Evolutionary conservation across 2,888 invertebrate species (phyloP), one percentile per base, ranked within the genome.

Genomic region (Cerastis leucographa): DNA sequence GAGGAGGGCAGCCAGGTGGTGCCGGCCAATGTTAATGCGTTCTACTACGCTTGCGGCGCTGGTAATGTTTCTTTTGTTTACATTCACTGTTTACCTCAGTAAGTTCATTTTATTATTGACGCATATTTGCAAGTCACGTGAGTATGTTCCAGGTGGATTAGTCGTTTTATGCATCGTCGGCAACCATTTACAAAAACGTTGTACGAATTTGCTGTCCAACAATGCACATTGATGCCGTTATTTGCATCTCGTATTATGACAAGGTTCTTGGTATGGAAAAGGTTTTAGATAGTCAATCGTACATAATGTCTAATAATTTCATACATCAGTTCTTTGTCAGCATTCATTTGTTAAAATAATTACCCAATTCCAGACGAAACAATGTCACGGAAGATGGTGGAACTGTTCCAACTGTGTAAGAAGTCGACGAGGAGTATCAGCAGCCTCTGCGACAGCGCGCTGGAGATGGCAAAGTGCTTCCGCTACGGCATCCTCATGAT

Each of bases 401-500:
- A 86, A 0, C 75, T 90, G 8, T 61, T 80, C 4, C 3, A 69
- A 14, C 65, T 80, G 0, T 91, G 91, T 64, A 67, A 46, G 25
- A 42, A 66, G 2, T 74, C 71, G 0, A 76, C 67, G 12, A 69
- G 14, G 0, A 14, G 14, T 1, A 35, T 73, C 17, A 5, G 12
- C 2, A 68, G 44, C 7, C 11, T 64, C 8, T 88, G 88, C 6
- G 29, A n/a, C 2, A 25, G 19, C 3, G 72, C 76, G 1, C 68
- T 93, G 67, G 79, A 87, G 42, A n/a, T 89, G 0, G 82, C 87
- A 11, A 89, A 87, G 70, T 94, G 93, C 83, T 91, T 90, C 83
- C 88, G 92, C 22, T 71, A 69, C 7, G 87, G 86, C 12, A 78
- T 90, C 29, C 66, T 84, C 42, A 56, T 59, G 1, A 42, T 84